Evolutionary conservation across 1,140 invertebrate genomes (phyloP).

Genomic region (Wiebesia pumilae): DNA sequence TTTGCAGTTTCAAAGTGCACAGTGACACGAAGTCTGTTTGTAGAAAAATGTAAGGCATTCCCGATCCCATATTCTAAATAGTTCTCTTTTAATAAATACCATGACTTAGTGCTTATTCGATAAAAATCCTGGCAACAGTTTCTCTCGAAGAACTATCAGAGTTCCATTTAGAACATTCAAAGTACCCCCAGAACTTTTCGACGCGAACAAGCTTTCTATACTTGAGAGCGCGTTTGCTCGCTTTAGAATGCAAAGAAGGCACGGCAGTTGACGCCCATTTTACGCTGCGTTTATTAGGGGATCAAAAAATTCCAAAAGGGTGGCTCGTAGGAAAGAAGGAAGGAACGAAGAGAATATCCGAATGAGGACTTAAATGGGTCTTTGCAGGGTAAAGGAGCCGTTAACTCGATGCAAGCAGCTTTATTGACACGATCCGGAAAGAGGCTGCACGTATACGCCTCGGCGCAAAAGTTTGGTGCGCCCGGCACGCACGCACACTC

Average conservation of each 20-base stretch:
- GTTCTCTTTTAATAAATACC: too few species aligned
- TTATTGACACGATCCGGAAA: not conserved
- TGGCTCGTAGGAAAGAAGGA: not conserved
- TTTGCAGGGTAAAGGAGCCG: not conserved
- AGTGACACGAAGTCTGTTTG: too few species aligned
- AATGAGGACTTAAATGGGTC: not conserved
- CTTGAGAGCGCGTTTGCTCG: not conserved
- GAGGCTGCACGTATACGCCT: not conserved
- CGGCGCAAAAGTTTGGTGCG: not conserved
- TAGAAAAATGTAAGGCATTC: not conserved
- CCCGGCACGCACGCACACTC: not conserved
- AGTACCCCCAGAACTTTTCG: not conserved
- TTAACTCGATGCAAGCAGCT: constrained; percentile 18
- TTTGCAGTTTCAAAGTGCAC: too few species aligned
- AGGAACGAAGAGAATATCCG: not conserved
- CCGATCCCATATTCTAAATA: not conserved
- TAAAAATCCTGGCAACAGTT: not conserved
- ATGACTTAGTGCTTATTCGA: too few species aligned
- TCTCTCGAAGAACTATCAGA: not conserved
- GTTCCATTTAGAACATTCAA: not conserved
- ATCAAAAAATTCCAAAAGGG: not conserved
- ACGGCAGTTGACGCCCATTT: not conserved
- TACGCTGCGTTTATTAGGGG: not conserved
- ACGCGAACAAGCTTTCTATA: not conserved
- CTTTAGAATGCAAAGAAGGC: not conserved